Evolutionary conservation across 2,797 vertebrate species (phyloP).

Genomic region (Malacoraja senta): DNA sequence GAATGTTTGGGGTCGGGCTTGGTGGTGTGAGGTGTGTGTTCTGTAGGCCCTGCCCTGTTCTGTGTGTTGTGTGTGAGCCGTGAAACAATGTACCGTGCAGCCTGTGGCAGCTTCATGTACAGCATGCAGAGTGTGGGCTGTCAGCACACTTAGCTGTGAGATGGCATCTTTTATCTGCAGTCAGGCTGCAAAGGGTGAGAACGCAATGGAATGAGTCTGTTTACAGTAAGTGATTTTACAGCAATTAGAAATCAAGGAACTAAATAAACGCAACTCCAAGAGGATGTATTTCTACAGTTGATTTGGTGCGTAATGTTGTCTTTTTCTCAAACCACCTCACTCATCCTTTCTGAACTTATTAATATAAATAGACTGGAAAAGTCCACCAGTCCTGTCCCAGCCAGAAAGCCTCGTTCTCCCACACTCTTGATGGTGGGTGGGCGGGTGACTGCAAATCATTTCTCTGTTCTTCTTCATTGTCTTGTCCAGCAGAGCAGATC

Average conservation of each 20-base stretch:
- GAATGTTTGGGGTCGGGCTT: neutral
- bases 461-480: too few relatives aligned
- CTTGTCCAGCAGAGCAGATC: too few relatives aligned
- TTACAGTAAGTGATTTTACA: slow-evolving; percentile 30
- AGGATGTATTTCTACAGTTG: neutral
- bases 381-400: too few relatives aligned
- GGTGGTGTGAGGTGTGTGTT: neutral
- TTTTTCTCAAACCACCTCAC: neutral
- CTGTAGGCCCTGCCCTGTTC: neutral
- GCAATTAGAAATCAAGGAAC: neutral
- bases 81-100: neutral
- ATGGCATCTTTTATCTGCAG: neutral
- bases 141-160: neutral
- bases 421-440: too few relatives aligned
- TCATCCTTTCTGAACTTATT: neutral
- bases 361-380: neutral
- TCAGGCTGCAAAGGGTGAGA: neutral
- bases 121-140: too few relatives aligned
- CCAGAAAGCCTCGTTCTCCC: neutral
- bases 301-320: neutral
- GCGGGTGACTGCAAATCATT: neutral
- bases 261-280: neutral
- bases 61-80: neutral
- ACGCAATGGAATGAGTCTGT: neutral
- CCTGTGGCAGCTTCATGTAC: too few relatives aligned